These are phyloP conservation scores for Pomatorhinus ruficollis DNA, from an alignment of 2,113 vertebrate species.

Conservation along the genomic window DNA sequence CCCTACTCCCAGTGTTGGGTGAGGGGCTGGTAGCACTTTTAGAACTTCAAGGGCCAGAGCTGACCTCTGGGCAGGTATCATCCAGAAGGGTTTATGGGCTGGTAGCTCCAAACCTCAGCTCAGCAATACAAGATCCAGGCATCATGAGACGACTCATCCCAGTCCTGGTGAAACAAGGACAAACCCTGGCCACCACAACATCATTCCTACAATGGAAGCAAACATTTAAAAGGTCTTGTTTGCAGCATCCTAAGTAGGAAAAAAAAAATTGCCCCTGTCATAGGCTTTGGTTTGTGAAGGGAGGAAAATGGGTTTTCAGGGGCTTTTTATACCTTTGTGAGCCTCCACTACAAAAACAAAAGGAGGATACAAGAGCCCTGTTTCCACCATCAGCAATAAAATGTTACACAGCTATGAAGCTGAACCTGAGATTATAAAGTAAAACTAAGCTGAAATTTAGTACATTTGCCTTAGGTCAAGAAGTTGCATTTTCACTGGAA, in stretches of 20 bases:
- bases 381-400: background rate
- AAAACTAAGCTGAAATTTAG: background rate
- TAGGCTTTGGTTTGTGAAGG: background rate
- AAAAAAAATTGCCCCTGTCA: background rate
- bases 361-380: background rate
- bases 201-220: background rate
- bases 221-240: background rate
- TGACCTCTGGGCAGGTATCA: background rate
- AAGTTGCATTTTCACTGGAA: background rate
- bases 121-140: background rate
- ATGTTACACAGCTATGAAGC: background rate
- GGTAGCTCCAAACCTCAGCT: background rate
- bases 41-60: background rate
- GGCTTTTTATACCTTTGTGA: background rate
- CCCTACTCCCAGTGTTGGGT: background rate
- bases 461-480: background rate
- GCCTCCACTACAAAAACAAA: background rate
- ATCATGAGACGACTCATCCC: fast-evolving
- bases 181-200: background rate
- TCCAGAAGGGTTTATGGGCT: background rate
- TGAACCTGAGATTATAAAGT: background rate
- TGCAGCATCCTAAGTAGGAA: background rate
- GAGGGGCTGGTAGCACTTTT: background rate
- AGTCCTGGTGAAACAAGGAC: background rate
- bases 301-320: background rate